Conservation (phyloP, 2,888 invertebrate species). For the Dryocosmus kuriphilus region DNA sequence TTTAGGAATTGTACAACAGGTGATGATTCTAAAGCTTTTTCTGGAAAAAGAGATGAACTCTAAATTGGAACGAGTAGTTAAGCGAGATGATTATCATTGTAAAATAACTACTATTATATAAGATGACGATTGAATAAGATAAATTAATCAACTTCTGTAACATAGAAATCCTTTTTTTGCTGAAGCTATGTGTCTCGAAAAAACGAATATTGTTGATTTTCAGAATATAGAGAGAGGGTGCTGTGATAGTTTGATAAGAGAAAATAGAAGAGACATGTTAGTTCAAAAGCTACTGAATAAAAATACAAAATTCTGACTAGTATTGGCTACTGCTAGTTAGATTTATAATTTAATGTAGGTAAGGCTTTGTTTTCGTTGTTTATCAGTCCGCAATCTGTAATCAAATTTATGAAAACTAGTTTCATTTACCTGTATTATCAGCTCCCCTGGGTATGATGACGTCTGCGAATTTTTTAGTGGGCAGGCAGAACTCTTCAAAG, state of each 20-base stretch:
- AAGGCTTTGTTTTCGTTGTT: background rate
- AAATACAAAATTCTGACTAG: background rate
- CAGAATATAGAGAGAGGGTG: background rate
- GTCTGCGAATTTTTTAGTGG: conserved; percentile 99
- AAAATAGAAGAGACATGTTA: background rate
- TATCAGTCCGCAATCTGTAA: conserved; percentile 1
- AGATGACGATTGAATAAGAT: no score
- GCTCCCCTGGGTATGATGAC: conserved; percentile 99
- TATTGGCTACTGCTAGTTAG: background rate
- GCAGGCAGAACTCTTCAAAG: conserved; percentile 99
- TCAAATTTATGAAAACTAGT: conserved; percentile 38
- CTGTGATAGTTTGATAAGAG: background rate
- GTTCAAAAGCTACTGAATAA: background rate
- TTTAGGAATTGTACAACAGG: conserved; percentile 4
- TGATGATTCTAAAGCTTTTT: background rate
- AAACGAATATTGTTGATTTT: background rate
- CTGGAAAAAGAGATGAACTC: conserved; percentile 4
- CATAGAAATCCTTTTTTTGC: background rate
- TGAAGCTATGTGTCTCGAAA: background rate
- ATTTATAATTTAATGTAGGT: background rate
- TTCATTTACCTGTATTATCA: conserved; percentile 93
- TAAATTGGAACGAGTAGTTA: background rate
- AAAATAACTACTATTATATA: no score
- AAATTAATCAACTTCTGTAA: background rate
- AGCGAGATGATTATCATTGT: background rate